Evolutionary conservation across 2,113 vertebrate genomes (phyloP).

Genomic region (Monopterus albus): DNA sequence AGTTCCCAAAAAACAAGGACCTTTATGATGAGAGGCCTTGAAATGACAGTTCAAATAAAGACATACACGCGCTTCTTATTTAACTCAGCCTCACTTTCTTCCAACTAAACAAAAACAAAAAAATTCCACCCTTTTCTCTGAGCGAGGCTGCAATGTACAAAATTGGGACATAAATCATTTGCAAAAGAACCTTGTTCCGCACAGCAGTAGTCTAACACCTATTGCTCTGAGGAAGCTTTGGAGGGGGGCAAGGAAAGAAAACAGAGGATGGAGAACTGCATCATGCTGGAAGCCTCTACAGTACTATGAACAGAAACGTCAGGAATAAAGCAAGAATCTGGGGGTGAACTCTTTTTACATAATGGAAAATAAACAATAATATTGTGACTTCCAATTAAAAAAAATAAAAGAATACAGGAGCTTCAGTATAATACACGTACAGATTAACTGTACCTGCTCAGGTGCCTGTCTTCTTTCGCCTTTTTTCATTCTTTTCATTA

Average conservation of each 20-base stretch:
- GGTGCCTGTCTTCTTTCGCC: slow-evolving; percentile 22
- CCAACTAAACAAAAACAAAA: slow-evolving; percentile 6
- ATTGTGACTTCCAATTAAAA: slow-evolving; percentile 12
- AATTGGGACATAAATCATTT: slow-evolving; percentile 48
- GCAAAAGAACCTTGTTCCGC: slow-evolving; percentile 12
- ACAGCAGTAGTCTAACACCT: not conserved
- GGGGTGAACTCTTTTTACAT: not conserved
- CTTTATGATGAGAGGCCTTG: not conserved
- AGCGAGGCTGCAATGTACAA: slow-evolving; percentile 48
- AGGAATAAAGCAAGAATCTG: slow-evolving; percentile 17
- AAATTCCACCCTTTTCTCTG: slow-evolving; percentile 1
- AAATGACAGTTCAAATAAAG: slow-evolving; percentile 29
- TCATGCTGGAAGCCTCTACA: slow-evolving; percentile 75
- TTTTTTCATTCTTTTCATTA: slow-evolving; percentile 23
- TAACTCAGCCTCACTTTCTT: slow-evolving; percentile 5
- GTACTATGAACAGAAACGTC: not conserved
- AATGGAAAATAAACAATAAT: slow-evolving; percentile 13
- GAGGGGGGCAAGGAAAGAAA: slow-evolving; percentile 30
- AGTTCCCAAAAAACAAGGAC: not conserved
- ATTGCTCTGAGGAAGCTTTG: slow-evolving; percentile 3
- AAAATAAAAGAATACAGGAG: slow-evolving; percentile 50
- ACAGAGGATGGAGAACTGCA: slow-evolving; percentile 21
- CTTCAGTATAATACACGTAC: slow-evolving; percentile 22
- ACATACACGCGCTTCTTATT: slow-evolving; percentile 43
- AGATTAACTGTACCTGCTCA: slow-evolving; percentile 37